Conservation (phyloP, 2,797 vertebrate species). For the Iguana delicatissima region DNA sequence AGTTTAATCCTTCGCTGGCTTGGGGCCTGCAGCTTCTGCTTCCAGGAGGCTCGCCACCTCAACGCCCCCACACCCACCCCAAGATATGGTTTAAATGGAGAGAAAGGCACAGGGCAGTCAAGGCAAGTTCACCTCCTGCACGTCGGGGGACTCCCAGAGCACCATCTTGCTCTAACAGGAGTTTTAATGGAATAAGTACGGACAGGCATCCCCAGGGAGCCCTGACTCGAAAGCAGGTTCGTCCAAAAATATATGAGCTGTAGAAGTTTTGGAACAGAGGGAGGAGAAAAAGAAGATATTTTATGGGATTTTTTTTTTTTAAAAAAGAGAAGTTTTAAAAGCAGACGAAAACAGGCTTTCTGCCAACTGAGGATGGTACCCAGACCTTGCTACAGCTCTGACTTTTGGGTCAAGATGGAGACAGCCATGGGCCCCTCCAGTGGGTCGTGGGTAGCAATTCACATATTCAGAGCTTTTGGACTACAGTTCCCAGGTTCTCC, state of each 20-base stretch:
- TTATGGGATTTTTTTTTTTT: background rate
- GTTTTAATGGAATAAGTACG: slow-evolving; percentile 17
- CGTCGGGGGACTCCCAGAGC: background rate
- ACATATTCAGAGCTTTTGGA: background rate
- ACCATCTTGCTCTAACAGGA: background rate
- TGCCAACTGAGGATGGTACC: background rate
- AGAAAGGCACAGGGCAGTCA: background rate
- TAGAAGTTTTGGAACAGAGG: background rate
- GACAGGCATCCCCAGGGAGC: background rate
- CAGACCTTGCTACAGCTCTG: background rate
- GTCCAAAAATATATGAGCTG: background rate
- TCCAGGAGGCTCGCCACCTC: background rate
- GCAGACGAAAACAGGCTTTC: background rate
- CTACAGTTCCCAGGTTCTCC: no score
- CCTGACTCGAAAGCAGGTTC: background rate
- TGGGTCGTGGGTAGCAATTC: background rate
- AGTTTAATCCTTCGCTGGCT: background rate
- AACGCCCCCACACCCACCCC: background rate
- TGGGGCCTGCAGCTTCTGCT: background rate
- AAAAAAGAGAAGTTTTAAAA: background rate
- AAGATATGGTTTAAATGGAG: background rate
- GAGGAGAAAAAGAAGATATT: background rate
- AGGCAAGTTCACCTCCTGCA: background rate
- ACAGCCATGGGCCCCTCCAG: background rate
- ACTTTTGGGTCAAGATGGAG: background rate